Conservation (phyloP, 2,113 vertebrate species). For the Odontesthes bonariensis region DNA sequence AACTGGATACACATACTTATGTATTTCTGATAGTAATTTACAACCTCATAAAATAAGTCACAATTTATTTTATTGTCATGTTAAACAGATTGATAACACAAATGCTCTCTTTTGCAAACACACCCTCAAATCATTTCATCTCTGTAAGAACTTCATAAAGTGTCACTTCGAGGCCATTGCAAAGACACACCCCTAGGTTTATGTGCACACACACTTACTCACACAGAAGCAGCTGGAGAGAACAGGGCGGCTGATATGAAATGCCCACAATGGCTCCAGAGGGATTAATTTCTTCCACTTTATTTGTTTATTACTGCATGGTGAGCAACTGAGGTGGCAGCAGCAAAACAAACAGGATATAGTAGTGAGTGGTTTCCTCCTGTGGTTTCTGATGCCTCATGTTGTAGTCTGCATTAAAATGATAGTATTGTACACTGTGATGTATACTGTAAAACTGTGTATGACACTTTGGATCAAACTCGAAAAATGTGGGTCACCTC, state of each 20-base stretch:
- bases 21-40: neutral
- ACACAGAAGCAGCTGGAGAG: slow-evolving; percentile 64
- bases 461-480: neutral
- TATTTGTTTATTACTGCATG: slow-evolving; percentile 74
- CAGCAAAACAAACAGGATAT: slow-evolving; percentile 67
- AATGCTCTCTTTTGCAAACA: neutral
- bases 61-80: neutral
- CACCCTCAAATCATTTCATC: slow-evolving; percentile 22
- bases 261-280: slow-evolving; percentile 68
- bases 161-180: slow-evolving; percentile 25
- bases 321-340: slow-evolving; percentile 60
- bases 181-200: slow-evolving; percentile 40
- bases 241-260: slow-evolving; percentile 58
- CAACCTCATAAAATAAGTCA: neutral
- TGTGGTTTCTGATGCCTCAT: slow-evolving; percentile 62
- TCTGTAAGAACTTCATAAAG: slow-evolving; percentile 30
- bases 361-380: slow-evolving; percentile 58
- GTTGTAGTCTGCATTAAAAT: slow-evolving; percentile 51
- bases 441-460: neutral
- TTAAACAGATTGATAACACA: slow-evolving; percentile 4
- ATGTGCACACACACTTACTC: slow-evolving; percentile 35
- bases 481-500: too few relatives aligned
- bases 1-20: neutral
- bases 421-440: slow-evolving; percentile 14
- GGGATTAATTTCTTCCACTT: slow-evolving; percentile 71